Evolutionary conservation across 2,888 invertebrate species (phyloP).

Genomic region (Leistus spinibarbis): DNA sequence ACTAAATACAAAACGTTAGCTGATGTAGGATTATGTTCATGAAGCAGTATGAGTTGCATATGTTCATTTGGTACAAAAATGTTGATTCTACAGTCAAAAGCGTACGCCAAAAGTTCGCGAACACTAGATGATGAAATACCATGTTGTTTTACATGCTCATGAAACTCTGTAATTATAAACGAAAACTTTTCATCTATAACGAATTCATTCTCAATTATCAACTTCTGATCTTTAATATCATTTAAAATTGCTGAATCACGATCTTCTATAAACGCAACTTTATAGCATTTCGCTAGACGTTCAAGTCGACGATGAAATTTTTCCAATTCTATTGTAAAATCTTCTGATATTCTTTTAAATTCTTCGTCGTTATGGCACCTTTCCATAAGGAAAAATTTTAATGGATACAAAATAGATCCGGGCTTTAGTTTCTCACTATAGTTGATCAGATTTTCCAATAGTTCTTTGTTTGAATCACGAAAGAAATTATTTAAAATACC

Average conservation of each 20-base stretch:
- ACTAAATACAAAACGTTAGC: slow-evolving; percentile 24
- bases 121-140: slow-evolving; percentile 40
- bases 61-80: slow-evolving; percentile 37
- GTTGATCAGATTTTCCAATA: slow-evolving; percentile 14
- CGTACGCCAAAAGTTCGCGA: slow-evolving; percentile 41
- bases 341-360: slow-evolving; percentile 10
- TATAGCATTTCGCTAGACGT: slow-evolving; percentile 10
- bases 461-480: slow-evolving; percentile 5
- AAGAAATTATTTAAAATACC: slow-evolving; percentile 41
- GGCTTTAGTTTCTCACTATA: slow-evolving; percentile 16
- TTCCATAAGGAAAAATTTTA: slow-evolving; percentile 14
- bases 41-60: slow-evolving; percentile 25
- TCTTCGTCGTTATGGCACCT: neutral
- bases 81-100: slow-evolving; percentile 40
- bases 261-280: slow-evolving; percentile 4
- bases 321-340: neutral
- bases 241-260: neutral
- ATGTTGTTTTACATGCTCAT: slow-evolving; percentile 32
- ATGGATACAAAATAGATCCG: slow-evolving; percentile 15
- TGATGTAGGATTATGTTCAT: slow-evolving; percentile 40
- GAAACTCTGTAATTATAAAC: slow-evolving; percentile 37
- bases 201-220: neutral
- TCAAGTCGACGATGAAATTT: slow-evolving; percentile 12
- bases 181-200: slow-evolving; percentile 22
- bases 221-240: slow-evolving; percentile 10